Evolutionary conservation across 2,113 vertebrate genomes (phyloP), one percentile per base, ranked within the genome.

Genomic region (Tricholaema leucomelas): DNA sequence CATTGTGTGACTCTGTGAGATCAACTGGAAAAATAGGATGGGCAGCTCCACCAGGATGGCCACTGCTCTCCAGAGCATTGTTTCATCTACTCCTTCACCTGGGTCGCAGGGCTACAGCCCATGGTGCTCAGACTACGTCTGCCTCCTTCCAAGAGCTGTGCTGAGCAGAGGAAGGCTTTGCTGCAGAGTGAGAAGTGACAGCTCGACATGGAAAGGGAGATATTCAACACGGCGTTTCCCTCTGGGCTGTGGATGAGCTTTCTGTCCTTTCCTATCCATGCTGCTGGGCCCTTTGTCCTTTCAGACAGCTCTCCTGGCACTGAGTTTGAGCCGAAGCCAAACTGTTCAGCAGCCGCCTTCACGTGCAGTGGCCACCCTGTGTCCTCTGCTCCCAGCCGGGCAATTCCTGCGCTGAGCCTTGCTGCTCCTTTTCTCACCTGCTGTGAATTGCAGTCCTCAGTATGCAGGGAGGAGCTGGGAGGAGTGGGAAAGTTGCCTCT

Each of bases 331-430:
- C 31, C 33, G 33, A 38, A 12, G 30, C 61, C 1, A 2, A 33
- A 54, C 20, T 56, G 27, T 58, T 71, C 2, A 0, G 28, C 31
- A 65, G 50, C 60, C 1, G 1, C 73, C 20, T 60, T 13, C 19
- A 0, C 2, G 30, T 42, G 56, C 36, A 2, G 2, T 30, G 73
- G 2, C 48, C 1, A 0, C 35, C 64, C 64, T 0, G 6, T 0
- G 2, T n/a, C 42, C 56, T 74, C 48, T 36, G 30, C 75, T 56
- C 58, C 70, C 79, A 76, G 52, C 21, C 76, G 31, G 67, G 33
- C 44, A 9, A 8, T 27, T 59, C 31, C 48, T 55, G 63, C 1
- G 5, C 66, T 9, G 21, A 14, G 28, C 42, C 54, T 70, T 1
- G 1, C 81, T 92, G 50, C 54, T 85, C 17, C 69, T 70, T 67